phyloP scores from a whole-genome alignment of 2,888 invertebrate species.

The Sturmia bella region DNA sequence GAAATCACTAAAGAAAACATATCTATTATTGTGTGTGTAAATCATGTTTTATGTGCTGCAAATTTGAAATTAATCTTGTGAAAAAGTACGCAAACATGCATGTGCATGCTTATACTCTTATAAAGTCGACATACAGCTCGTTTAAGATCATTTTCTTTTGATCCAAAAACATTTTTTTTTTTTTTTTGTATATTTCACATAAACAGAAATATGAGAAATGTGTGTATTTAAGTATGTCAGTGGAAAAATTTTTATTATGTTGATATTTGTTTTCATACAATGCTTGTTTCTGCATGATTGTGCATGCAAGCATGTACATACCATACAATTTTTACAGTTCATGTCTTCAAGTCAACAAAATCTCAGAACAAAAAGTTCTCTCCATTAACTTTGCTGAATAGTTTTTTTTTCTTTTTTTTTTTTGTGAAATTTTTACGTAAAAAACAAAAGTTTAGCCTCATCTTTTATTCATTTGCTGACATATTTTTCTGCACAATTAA shows the following conservation, averaged over 20 bases:
- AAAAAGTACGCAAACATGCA: neutral
- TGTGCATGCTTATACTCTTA: no score
- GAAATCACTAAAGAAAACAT: neutral
- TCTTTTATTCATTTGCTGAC: constrained; percentile 49
- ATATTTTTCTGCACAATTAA: constrained; percentile 62
- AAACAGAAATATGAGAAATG: no score
- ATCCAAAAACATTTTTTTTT: no score
- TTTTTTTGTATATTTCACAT: no score
- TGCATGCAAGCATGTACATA: neutral
- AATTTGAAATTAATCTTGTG: neutral
- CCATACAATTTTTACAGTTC: neutral
- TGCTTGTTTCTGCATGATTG: neutral
- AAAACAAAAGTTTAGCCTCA: constrained; percentile 19
- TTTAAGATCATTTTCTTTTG: no score
- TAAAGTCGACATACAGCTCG: no score
- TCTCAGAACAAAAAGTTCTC: neutral
- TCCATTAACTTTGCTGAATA: constrained; percentile 1
- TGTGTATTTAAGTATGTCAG: no score
- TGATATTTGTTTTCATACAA: no score
- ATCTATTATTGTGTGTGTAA: no score
- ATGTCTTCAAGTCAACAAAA: neutral
- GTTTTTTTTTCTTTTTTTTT: neutral
- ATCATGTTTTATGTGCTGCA: neutral
- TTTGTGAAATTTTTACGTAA: neutral
- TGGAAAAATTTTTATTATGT: no score